Evolutionary conservation across 2,888 invertebrate species (phyloP), one percentile per base, ranked within the genome.

Genomic region (Cephus runcator): DNA sequence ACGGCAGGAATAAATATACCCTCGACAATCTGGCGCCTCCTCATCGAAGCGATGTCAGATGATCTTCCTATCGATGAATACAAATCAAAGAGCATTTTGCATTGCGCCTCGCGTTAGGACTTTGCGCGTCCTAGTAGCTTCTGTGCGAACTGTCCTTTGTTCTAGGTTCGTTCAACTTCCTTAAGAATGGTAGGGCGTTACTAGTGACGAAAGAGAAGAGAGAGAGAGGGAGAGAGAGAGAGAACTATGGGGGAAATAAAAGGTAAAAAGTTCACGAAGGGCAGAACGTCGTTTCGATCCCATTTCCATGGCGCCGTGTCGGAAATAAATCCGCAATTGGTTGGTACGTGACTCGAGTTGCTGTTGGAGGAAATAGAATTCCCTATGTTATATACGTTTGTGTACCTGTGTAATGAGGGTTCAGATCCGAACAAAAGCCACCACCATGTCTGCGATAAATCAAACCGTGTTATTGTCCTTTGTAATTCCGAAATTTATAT

Each of bases 21-120:
- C 81, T 85, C 85, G 87, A 83, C 88, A 84, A 84, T 84, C 83
- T 84, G 88, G 86, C 88, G 88, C 87, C 88, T 83, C 79, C 78
- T 80, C 81, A 77, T 75, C 78, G 78, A 78, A 81, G 80, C 84
- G 86, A 84, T 85, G 86, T 87, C 83, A 85, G 83, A 84, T 81
- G 82, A 80, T 82, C 81, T 83, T 77, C 77, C 81, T 80, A 80
- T 80, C 81, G 83, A 80, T 86, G 87, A 84, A 88, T 88, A 86
- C 83, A 83, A 87, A 87, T 85, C 76, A 69, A 71, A 33, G 12
- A 69, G 35, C 56, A 33, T 31, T 33, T 71, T 71, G 71, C 71
- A 71, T 71, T 31, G 71, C 56, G 23, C 3, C 9, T 71, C 33
- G 33, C 31, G 12, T 71, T 71, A 34, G 56, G 23, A 56, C 56